Evolutionary conservation across 2,797 vertebrate species (phyloP).

Genomic region (Argentina silus): DNA sequence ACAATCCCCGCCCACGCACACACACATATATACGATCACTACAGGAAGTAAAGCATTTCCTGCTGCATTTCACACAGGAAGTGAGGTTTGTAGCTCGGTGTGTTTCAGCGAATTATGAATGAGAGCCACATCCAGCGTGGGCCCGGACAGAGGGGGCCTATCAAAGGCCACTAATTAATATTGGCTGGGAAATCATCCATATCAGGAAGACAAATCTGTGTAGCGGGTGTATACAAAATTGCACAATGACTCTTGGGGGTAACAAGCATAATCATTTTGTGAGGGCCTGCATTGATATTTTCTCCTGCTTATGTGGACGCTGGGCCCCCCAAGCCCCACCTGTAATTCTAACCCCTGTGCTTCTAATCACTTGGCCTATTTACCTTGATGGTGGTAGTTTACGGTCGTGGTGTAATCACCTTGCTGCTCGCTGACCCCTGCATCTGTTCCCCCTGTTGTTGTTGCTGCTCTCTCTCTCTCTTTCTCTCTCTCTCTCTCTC

Average conservation of each 20-base stretch:
- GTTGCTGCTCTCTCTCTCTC: background rate
- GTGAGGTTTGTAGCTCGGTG: conserved; percentile 63
- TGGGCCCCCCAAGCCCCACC: no score
- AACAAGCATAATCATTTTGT: no score
- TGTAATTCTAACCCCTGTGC: no score
- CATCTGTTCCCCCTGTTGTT: background rate
- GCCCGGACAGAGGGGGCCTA: background rate
- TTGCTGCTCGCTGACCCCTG: background rate
- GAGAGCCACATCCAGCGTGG: conserved; percentile 54
- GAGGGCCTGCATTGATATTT: no score
- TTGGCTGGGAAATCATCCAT: background rate
- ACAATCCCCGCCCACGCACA: conserved; percentile 2
- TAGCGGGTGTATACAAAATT: background rate
- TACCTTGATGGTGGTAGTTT: background rate
- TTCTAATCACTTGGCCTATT: background rate
- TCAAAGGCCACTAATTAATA: background rate
- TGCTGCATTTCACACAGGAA: conserved; percentile 68
- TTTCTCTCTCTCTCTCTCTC: background rate
- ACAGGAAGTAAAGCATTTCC: conserved; percentile 74
- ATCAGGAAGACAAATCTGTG: background rate
- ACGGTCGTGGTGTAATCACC: background rate
- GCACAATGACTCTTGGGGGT: background rate
- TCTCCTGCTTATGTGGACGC: no score
- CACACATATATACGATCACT: conserved; percentile 41
- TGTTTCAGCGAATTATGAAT: conserved; percentile 72